phyloP scores from a whole-genome alignment of 2,888 invertebrate genomes.

The Drosophila birchii region DNA sequence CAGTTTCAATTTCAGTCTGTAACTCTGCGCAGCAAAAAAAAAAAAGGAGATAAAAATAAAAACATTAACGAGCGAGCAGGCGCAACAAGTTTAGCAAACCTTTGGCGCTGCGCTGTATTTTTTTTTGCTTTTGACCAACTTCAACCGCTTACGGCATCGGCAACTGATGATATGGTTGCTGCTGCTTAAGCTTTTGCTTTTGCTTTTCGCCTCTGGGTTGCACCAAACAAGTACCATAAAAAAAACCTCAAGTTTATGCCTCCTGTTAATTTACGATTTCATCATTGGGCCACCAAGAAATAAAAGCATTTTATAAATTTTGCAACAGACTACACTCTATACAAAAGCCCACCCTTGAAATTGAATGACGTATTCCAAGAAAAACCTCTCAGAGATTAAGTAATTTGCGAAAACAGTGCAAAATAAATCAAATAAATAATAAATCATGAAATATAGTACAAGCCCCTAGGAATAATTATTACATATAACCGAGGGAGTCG shows the following conservation, averaged over 20 bases:
- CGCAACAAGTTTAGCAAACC: constrained; percentile 73
- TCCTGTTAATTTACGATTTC: constrained; percentile 34
- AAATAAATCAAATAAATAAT: background rate
- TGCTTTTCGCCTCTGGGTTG: constrained; percentile 65
- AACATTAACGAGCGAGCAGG: constrained; percentile 42
- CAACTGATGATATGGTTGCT: constrained; percentile 40
- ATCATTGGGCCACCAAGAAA: constrained; percentile 2
- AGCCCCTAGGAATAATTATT: too few species aligned
- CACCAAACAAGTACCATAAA: constrained; percentile 68
- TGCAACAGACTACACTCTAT: background rate
- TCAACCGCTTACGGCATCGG: constrained; percentile 73
- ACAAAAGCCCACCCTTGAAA: constrained; percentile 22
- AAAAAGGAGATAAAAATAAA: constrained; percentile 19
- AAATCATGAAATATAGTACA: too few species aligned
- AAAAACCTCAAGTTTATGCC: constrained; percentile 31
- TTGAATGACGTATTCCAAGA: background rate
- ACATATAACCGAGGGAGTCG: too few species aligned
- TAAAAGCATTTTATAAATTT: constrained; percentile 4
- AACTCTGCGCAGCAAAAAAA: constrained; percentile 31
- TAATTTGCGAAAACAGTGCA: background rate
- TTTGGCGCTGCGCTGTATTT: constrained; percentile 36
- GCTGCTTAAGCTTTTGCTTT: constrained; percentile 38
- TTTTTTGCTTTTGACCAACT: constrained; percentile 69
- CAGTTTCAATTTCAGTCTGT: constrained; percentile 41
- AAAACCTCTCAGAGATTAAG: background rate